Percentiles rank a stretch among this genome's conserved stretches.
phyloP scores from a whole-genome alignment of 2,888 invertebrate species.

The Tenthredo livida region DNA sequence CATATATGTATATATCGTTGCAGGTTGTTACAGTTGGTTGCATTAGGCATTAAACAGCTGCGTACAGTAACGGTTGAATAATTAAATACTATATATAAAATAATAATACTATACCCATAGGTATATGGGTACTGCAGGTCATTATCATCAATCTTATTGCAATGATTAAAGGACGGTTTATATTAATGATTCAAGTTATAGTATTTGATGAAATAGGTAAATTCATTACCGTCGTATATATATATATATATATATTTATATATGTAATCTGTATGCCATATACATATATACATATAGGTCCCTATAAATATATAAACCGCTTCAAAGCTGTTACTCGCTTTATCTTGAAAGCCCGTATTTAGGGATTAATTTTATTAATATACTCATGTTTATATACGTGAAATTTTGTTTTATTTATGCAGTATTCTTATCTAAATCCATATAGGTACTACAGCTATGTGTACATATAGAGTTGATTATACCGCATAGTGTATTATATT shows the following conservation, averaged over 20 bases:
- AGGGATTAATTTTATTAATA: neutral
- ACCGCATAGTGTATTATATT: neutral
- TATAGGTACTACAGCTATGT: too few relatives aligned
- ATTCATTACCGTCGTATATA: too few relatives aligned
- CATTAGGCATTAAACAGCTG: too few relatives aligned
- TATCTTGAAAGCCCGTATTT: neutral
- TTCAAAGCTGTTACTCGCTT: neutral
- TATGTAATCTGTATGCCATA: neutral
- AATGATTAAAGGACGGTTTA: neutral
- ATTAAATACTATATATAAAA: neutral
- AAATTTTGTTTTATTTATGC: neutral
- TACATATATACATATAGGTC: too few relatives aligned
- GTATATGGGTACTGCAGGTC: neutral
- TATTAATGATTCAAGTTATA: neutral
- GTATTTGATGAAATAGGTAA: too few relatives aligned
- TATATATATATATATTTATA: too few relatives aligned
- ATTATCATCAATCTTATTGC: neutral
- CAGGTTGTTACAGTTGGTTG: constrained; percentile 3
- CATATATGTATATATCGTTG: neutral
- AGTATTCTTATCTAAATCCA: neutral
- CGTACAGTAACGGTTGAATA: neutral
- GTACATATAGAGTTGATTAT: constrained; percentile 3
- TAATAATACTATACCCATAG: neutral
- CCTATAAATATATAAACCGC: neutral
- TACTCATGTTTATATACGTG: neutral